These are phyloP conservation scores for Electrophaes corylata DNA, from an alignment of 2,888 invertebrate genomes.

Conservation along the genomic window DNA sequence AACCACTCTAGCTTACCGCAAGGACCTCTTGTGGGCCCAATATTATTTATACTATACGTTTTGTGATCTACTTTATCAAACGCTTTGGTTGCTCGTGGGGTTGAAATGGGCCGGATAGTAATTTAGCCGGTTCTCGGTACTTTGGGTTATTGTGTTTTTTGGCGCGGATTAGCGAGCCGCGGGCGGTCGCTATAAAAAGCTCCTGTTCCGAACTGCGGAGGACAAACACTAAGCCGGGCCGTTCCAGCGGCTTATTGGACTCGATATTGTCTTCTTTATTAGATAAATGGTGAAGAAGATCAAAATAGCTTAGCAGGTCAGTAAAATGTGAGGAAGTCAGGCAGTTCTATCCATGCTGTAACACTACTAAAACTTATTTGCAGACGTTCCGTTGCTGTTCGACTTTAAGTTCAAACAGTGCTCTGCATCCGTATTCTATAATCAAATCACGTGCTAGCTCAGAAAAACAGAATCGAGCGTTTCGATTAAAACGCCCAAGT, in stretches of 20 bases:
- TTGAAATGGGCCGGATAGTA: slow-evolving; percentile 76
- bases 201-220: slow-evolving; percentile 57
- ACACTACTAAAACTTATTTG: background rate
- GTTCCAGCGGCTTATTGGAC: slow-evolving; percentile 56
- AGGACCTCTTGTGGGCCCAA: slow-evolving; percentile 76
- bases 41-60: slow-evolving; percentile 80
- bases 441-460: slow-evolving; percentile 39
- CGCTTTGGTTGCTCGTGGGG: slow-evolving; percentile 65
- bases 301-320: slow-evolving; percentile 17
- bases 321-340: background rate
- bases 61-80: slow-evolving; percentile 83
- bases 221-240: slow-evolving; percentile 58
- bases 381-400: slow-evolving; percentile 1
- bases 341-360: background rate
- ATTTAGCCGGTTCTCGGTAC: slow-evolving; percentile 67
- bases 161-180: slow-evolving; percentile 70
- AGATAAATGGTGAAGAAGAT: slow-evolving; percentile 32
- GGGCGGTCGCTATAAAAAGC: slow-evolving; percentile 70
- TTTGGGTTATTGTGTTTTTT: slow-evolving; percentile 79
- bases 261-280: slow-evolving; percentile 51
- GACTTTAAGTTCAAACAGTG: background rate
- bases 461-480: slow-evolving; percentile 39
- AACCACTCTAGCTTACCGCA: slow-evolving; percentile 79
- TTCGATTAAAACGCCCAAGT: slow-evolving; percentile 67
- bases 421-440: slow-evolving; percentile 31